Evolutionary conservation across 2,113 vertebrate species (phyloP).

Genomic region (Brienomyrus longianalis): DNA sequence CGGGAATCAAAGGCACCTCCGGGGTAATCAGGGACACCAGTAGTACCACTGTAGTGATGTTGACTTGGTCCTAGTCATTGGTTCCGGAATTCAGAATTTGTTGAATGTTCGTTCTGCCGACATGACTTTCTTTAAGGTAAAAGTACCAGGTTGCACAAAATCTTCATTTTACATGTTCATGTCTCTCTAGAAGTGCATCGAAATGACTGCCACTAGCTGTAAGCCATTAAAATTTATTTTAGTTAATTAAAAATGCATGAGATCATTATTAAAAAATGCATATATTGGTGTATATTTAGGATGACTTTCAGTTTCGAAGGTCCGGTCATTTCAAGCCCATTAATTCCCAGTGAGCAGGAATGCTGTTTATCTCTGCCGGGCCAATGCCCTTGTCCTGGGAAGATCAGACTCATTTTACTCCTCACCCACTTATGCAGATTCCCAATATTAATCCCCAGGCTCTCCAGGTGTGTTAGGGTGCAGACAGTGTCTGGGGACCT

Average conservation of each 20-base stretch:
- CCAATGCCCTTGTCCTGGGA: neutral
- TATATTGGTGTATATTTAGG: conserved; percentile 3
- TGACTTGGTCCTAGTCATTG: neutral
- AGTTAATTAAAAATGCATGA: neutral
- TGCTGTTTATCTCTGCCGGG: neutral
- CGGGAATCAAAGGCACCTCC: neutral
- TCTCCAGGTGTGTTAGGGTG: neutral
- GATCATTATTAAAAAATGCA: neutral
- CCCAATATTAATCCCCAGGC: neutral
- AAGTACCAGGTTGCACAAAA: neutral
- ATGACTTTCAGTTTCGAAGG: neutral
- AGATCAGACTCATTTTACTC: neutral
- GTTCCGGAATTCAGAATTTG: neutral
- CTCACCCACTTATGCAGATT: neutral
- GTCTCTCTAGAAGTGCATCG: neutral
- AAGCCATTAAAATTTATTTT: neutral
- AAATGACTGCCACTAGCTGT: neutral
- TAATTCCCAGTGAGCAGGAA: neutral
- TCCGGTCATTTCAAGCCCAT: neutral
- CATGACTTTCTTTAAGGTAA: neutral
- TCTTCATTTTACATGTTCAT: neutral
- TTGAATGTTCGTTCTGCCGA: neutral
- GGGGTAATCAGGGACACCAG: neutral
- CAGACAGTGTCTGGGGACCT: neutral
- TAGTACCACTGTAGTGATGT: neutral